Base-by-base conservation (phyloP, 1,140 invertebrate species). In the Anastrepha obliqua region DNA sequence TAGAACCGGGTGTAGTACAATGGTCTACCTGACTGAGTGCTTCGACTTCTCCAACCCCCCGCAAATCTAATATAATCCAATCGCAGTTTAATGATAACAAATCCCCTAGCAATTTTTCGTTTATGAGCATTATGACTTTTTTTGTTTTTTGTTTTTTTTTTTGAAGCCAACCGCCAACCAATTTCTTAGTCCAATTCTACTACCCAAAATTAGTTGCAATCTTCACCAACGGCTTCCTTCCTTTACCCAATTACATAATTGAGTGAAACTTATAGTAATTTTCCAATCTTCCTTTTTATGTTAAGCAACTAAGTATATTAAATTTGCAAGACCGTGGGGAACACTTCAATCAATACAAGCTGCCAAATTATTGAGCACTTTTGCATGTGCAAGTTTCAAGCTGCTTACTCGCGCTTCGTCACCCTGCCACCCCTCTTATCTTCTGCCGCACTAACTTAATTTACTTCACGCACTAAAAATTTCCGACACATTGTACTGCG, bases 381-480 rank as follows among this genome's bases (percentile, higher is more conserved):
- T 70, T 44, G 67, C 3, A 17, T 42, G 67, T 42, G 42, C 42
- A 74, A 74, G 6, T 74, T 74, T 74, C 1, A 74, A 74, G 44
- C 42, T 74, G 11, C 67, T 74, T 47, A 7, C 67, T 17, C 0
- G 15, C 0, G 42, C 5, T 11, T 67, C 20, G 39, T 13, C 29
- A 11, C 7, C 65, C 65, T 13, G 42, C 42, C 13, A 42, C 67
- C 11, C 42, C 67, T n/a, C 39, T 2, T 2, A 44, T 42, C 39
- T n/a, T 47, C 1, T 11, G 15, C 5, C 15, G 13, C 39, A 74
- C 29, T 39, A 74, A 74, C 42, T 44, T 74, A 74, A 74, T 74
- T 74, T 74, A 44, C 67, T 74, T 74, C 67, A 74, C 42, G 67
- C 67, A 74, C 67, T 74, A 74, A 44, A 74, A 74, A 81, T 47